Conservation (phyloP, 2,888 invertebrate species). For the Gandaritis pyraliata region DNA sequence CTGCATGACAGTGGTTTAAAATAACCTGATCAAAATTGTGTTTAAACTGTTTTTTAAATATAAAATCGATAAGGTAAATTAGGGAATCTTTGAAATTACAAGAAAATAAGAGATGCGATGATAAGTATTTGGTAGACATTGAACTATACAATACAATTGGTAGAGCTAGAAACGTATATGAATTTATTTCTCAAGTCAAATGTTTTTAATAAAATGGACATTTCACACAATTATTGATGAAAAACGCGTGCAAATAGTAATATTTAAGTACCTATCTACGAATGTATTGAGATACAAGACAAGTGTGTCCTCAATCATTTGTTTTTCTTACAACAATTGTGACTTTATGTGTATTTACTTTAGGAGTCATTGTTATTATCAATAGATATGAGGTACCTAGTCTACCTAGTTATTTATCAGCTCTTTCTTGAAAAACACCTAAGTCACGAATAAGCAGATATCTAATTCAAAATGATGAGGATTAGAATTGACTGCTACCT, state of each 20-base stretch:
- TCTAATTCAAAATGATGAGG: constrained; percentile 3
- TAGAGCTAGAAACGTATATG: too few species aligned
- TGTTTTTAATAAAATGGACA: too few species aligned
- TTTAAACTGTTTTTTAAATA: not conserved
- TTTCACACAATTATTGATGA: too few species aligned
- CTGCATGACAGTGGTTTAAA: not conserved
- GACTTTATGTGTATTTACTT: constrained; percentile 12
- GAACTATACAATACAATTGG: too few species aligned
- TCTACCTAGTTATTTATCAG: constrained; percentile 15
- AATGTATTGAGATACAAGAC: not conserved
- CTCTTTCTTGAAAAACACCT: constrained; percentile 1
- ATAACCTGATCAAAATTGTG: not conserved
- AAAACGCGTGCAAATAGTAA: not conserved
- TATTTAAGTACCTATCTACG: too few species aligned
- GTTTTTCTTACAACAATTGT: constrained; percentile 10
- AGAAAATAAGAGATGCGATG: too few species aligned
- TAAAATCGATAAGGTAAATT: not conserved
- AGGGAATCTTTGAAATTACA: too few species aligned
- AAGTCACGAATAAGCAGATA: constrained; percentile 6
- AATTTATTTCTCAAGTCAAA: too few species aligned
- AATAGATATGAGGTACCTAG: constrained; percentile 1
- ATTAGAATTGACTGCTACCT: not conserved
- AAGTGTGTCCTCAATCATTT: constrained; percentile 7
- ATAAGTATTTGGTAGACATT: too few species aligned
- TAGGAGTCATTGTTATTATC: constrained; percentile 16